These are phyloP conservation scores for Pyrgilauda ruficollis DNA, from an alignment of 2,113 vertebrate species.

Conservation along the genomic window DNA sequence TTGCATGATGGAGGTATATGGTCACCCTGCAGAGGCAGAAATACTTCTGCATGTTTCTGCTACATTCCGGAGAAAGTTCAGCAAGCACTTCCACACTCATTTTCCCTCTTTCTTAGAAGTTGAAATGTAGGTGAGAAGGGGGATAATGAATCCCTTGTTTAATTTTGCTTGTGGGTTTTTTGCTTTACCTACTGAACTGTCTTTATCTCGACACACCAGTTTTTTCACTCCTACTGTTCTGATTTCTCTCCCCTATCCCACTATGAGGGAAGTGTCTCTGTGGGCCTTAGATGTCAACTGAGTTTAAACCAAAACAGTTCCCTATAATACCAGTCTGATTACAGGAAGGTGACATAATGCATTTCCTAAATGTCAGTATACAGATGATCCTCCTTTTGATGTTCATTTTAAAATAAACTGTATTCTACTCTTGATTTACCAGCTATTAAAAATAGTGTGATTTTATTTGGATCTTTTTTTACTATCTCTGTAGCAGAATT, in stretches of 20 bases:
- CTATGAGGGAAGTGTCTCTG: accelerated
- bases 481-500: neutral
- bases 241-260: neutral
- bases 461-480: neutral
- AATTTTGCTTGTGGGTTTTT: neutral
- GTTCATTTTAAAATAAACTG: neutral
- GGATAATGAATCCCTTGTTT: neutral
- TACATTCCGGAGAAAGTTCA: neutral
- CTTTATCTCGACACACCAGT: neutral
- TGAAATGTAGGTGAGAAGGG: neutral
- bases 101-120: neutral
- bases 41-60: neutral
- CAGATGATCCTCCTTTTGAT: neutral
- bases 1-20: neutral
- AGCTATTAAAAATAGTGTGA: neutral
- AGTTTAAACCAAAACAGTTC: neutral
- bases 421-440: neutral
- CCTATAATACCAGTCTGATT: neutral
- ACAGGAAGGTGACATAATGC: neutral
- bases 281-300: neutral
- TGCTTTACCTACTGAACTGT: neutral
- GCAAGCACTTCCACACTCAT: neutral
- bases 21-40: neutral
- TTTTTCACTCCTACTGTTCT: neutral
- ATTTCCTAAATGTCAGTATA: neutral